These are phyloP conservation scores for Alcedo quadribrachys DNA, from an alignment of 2,797 vertebrate species.

Conservation along the genomic window DNA sequence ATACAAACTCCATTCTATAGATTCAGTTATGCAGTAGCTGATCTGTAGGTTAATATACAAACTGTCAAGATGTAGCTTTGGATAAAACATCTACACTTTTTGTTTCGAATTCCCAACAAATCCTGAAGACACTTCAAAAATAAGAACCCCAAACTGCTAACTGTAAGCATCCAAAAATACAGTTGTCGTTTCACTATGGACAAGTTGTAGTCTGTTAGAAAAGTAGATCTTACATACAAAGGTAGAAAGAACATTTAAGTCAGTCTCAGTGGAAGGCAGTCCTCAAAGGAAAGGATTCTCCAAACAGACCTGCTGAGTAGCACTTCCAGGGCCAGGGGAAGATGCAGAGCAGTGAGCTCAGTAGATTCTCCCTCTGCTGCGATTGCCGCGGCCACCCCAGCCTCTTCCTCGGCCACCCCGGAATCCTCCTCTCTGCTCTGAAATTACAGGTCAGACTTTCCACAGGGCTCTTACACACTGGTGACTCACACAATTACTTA, in stretches of 20 bases:
- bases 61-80: constrained; percentile 67
- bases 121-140: constrained; percentile 75
- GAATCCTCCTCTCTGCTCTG: constrained; percentile 96
- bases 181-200: constrained; percentile 79
- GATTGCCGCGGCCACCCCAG: constrained; percentile 91
- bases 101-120: constrained; percentile 63
- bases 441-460: constrained; percentile 34
- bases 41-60: constrained; percentile 66
- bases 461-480: too few species aligned
- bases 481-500: too few species aligned
- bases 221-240: constrained; percentile 87
- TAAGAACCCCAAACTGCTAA: constrained; percentile 70
- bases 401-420: constrained; percentile 90
- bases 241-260: constrained; percentile 84
- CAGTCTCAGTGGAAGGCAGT: constrained; percentile 82
- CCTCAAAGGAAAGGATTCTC: constrained; percentile 72
- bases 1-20: constrained; percentile 60
- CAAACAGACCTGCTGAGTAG: constrained; percentile 75
- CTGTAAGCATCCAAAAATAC: constrained; percentile 83
- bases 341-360: constrained; percentile 75
- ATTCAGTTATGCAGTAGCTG: constrained; percentile 65
- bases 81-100: constrained; percentile 70
- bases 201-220: constrained; percentile 81
- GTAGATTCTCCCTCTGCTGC: constrained; percentile 94
- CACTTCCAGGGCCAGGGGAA: constrained; percentile 57